These are phyloP conservation scores for Branchinecta lynchi DNA, from an alignment of 1,140 invertebrate genomes.

Conservation along the genomic window DNA sequence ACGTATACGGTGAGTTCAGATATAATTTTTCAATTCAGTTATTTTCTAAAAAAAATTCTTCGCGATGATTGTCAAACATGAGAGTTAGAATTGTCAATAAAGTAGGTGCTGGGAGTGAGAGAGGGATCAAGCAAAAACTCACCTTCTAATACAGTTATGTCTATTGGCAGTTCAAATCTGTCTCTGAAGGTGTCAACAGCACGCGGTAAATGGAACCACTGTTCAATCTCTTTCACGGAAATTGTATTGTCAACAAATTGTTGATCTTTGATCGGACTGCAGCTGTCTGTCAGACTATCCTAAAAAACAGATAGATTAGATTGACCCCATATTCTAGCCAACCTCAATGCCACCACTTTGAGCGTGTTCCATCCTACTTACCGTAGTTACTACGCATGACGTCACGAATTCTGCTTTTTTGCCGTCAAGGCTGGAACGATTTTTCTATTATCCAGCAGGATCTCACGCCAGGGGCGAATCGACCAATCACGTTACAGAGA, in stretches of 20 bases:
- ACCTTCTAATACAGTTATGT: not conserved
- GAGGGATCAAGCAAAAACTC: not conserved
- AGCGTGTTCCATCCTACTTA: too few relatives aligned
- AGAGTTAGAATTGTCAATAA: not conserved
- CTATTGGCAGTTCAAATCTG: conserved; percentile 6
- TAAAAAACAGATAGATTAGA: too few relatives aligned
- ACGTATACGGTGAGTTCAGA: not conserved
- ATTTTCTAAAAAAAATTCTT: not conserved
- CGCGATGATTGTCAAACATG: not conserved
- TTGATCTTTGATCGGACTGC: too few relatives aligned
- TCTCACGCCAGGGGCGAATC: too few relatives aligned
- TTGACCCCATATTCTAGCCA: too few relatives aligned
- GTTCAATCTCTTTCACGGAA: not conserved
- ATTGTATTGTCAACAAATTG: not conserved
- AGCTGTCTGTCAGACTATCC: too few relatives aligned
- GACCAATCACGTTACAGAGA: too few relatives aligned
- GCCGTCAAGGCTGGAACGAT: too few relatives aligned
- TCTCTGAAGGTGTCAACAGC: not conserved
- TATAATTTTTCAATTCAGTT: not conserved
- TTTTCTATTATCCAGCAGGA: too few relatives aligned
- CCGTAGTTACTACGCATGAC: too few relatives aligned
- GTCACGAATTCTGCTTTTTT: too few relatives aligned
- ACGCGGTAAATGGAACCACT: not conserved
- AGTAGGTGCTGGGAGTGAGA: not conserved
- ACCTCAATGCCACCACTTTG: too few relatives aligned